Percentiles rank a stretch among this genome's conserved stretches.
These are phyloP conservation scores for Centropus unirufus DNA, from an alignment of 2,113 vertebrate genomes.

Conservation along the genomic window DNA sequence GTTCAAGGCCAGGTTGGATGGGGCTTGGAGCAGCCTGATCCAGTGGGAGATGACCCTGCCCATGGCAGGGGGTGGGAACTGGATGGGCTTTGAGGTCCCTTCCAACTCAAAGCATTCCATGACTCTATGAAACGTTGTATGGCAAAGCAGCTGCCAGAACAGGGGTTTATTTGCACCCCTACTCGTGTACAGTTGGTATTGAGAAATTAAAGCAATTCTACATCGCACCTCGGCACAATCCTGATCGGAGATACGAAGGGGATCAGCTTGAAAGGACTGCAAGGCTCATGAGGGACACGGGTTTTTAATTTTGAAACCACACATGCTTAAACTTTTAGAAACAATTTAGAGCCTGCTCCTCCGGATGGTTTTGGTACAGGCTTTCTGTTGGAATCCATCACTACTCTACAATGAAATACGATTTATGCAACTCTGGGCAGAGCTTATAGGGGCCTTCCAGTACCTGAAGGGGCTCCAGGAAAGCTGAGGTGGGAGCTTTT, in stretches of 20 bases:
- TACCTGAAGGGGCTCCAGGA: too few relatives aligned
- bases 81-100: too few relatives aligned
- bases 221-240: background rate
- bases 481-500: too few relatives aligned
- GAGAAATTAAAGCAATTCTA: background rate
- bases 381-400: background rate
- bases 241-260: fast-evolving
- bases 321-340: background rate
- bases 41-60: too few relatives aligned
- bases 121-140: background rate
- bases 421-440: background rate
- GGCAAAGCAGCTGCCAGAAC: background rate
- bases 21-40: too few relatives aligned
- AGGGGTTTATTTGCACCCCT: background rate
- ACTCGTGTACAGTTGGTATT: background rate
- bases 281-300: background rate
- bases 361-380: background rate
- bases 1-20: too few relatives aligned
- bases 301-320: background rate
- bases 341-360: background rate
- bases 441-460: too few relatives aligned
- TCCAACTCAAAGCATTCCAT: too few relatives aligned
- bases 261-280: background rate
- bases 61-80: too few relatives aligned
- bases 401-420: background rate